Conservation (phyloP, 2,113 vertebrate genomes). For the Caracal caracal region DNA sequence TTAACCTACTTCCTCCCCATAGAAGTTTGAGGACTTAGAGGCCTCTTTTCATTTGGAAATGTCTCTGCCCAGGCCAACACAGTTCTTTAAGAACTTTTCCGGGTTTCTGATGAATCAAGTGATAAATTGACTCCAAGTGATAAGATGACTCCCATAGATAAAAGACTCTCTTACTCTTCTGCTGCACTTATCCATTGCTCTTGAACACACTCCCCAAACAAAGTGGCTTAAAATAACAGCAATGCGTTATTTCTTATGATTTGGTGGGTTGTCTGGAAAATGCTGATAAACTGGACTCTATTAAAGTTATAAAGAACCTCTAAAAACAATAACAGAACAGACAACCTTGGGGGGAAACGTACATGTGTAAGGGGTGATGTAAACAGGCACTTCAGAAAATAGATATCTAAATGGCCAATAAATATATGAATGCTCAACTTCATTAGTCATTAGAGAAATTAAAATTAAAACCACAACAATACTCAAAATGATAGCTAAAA, state of each 20-base stretch:
- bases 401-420: too few species aligned
- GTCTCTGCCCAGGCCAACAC: background rate
- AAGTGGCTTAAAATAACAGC: background rate
- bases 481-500: background rate
- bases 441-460: too few species aligned
- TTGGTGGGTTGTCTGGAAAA: background rate
- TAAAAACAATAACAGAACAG: background rate
- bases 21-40: background rate
- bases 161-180: background rate
- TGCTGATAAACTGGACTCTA: background rate
- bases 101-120: background rate
- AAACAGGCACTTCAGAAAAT: background rate
- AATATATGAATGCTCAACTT: too few species aligned
- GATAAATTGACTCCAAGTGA: background rate
- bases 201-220: background rate
- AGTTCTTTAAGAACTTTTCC: background rate
- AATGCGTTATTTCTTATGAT: background rate
- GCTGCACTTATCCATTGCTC: background rate
- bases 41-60: background rate
- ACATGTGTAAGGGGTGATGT: too few species aligned
- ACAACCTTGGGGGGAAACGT: background rate
- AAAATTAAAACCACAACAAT: background rate
- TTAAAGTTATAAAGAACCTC: conserved; percentile 2
- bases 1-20: background rate
- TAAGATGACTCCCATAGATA: background rate